Base-by-base conservation (phyloP, 2,797 vertebrate genomes). In the Anguilla megastoma region DNA sequence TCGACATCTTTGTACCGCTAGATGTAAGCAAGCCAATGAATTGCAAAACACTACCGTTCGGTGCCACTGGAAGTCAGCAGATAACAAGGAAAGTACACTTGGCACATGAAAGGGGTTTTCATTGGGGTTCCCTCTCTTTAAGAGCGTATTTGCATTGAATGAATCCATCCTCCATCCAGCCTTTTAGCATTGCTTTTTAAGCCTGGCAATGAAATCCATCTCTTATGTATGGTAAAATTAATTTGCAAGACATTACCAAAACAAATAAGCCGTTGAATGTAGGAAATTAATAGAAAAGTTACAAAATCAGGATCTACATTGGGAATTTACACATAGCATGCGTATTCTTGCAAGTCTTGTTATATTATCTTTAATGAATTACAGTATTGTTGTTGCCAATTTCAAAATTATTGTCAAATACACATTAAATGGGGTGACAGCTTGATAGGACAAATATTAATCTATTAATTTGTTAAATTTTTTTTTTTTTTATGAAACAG, bases 41-140 rank as follows among this genome's bases (percentile, higher is more conserved):
- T 9, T 10, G 27, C 9, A 2, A 1, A 69, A 69, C 24, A 69
- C 24, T 6, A n/a, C n/a, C 41, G 41, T 45, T 45, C 5, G 2
- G 63, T 27, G 63, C 87, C 87, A 71, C 87, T 85, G 83, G 87
- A 71, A 84, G 87, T 88, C 82, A 85, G 27, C 69, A 74, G 9
- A 74, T 74, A 33, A 30, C 30, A 74, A 74, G 69, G 12, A 76
- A 76, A 41, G 27, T 9, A 12, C 69, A 8, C n/a, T 30, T 56
- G 10, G 14, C 54, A 18, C 56, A 58, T 58, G 56, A 58, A 16
- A 58, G 14, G 16, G 56, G 56, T 16, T 58, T 58, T 58, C 56
- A 0, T 16, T 16, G 0, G 10, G 27, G n/a, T 2, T 14, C 10
- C 69, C 69, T 27, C 33, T 16, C 30, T 9, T 6, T 6, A 71